Evolutionary conservation across 1,140 invertebrate genomes (phyloP).

Genomic region (Lepidurus packardi): DNA sequence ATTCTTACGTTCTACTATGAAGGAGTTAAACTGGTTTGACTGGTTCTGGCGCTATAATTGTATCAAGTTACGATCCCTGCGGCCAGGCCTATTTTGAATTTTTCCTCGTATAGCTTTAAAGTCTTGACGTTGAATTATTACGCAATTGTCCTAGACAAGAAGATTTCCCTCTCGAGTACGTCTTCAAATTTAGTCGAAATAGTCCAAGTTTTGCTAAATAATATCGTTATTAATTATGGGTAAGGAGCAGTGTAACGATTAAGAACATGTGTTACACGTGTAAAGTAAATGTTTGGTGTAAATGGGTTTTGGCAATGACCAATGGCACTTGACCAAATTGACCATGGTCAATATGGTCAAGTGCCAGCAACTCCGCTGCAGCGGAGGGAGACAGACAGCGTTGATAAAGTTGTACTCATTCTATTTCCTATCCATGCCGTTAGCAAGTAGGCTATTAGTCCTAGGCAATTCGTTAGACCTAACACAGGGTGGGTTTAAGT

Average conservation of each 20-base stretch:
- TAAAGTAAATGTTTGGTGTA: neutral
- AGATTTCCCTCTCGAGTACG: too few relatives aligned
- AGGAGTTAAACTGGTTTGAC: neutral
- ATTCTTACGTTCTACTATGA: neutral
- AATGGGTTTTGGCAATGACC: neutral
- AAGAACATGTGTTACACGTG: neutral
- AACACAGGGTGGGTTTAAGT: neutral
- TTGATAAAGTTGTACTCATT: neutral
- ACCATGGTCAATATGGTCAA: too few relatives aligned
- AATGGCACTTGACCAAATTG: constrained; percentile 9
- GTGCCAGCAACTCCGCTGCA: too few relatives aligned
- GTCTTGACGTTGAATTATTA: neutral
- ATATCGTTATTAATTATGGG: too few relatives aligned
- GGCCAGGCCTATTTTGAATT: neutral
- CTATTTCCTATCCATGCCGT: neutral
- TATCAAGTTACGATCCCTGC: neutral
- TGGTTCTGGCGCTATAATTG: neutral
- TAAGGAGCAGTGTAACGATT: too few relatives aligned
- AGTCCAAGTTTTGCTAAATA: too few relatives aligned
- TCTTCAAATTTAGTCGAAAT: too few relatives aligned
- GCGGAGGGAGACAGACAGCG: neutral
- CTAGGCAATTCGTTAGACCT: neutral
- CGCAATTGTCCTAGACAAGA: too few relatives aligned
- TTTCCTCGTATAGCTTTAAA: neutral
- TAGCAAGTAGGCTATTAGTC: neutral